Conservation (phyloP, 1,140 invertebrate species). For the Micrasema longulum region DNA sequence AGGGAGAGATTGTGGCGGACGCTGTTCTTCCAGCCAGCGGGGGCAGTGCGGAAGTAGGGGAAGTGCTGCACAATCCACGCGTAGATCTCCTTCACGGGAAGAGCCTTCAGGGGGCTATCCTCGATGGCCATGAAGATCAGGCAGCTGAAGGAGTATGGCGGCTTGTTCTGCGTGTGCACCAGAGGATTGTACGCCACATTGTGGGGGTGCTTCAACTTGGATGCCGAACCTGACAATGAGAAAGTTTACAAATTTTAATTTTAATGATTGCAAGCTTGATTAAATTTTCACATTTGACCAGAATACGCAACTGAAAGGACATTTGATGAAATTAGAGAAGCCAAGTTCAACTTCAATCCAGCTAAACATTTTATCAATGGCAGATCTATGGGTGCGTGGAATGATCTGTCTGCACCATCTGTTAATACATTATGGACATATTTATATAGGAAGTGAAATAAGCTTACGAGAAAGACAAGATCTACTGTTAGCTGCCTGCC, state of each 20-base stretch:
- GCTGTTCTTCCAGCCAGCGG: slow-evolving; percentile 98
- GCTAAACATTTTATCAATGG: no score
- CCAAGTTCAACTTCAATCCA: no score
- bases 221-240: slow-evolving; percentile 45
- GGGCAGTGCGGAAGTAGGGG: slow-evolving; percentile 95
- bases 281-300: no score
- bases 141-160: slow-evolving; percentile 94
- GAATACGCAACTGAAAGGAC: no score
- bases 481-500: no score
- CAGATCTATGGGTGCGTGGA: no score
- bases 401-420: no score
- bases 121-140: slow-evolving; percentile 98
- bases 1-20: slow-evolving; percentile 95
- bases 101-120: slow-evolving; percentile 86
- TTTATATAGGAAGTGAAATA: no score
- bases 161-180: slow-evolving; percentile 88
- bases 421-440: no score
- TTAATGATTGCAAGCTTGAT: no score
- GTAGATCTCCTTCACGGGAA: slow-evolving; percentile 97
- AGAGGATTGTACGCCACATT: slow-evolving; percentile 81
- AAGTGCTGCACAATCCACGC: slow-evolving; percentile 98
- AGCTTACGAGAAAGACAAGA: no score
- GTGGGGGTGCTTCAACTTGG: slow-evolving; percentile 76
- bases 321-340: no score
- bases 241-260: neutral